Conservation (phyloP, 2,797 vertebrate genomes). For the Lerista edwardsae region DNA sequence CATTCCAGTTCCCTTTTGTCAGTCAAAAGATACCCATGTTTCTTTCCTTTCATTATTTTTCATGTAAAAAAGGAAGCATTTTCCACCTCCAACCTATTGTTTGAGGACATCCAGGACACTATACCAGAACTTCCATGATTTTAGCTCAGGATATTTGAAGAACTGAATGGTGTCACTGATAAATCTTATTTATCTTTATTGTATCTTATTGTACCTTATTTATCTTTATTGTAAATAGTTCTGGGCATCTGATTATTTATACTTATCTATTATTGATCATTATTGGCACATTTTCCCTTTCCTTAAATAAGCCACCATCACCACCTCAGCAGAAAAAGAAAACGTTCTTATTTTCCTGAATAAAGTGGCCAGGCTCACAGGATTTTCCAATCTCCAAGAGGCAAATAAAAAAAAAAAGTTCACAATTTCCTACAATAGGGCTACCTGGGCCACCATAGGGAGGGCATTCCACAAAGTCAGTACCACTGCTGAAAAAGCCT, state of each 20-base stretch:
- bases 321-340: constrained; percentile 1
- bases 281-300: neutral
- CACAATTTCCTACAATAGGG: too few species aligned
- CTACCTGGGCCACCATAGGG: too few species aligned
- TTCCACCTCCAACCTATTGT: neutral
- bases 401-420: too few species aligned
- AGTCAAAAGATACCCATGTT: constrained; percentile 18
- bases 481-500: too few species aligned
- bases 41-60: neutral
- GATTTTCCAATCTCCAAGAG: neutral
- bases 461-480: too few species aligned
- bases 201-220: too few species aligned
- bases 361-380: neutral
- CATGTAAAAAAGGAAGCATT: neutral
- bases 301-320: neutral
- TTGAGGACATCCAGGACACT: neutral
- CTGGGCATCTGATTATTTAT: neutral
- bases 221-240: constrained; percentile 2
- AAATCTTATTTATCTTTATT: too few species aligned
- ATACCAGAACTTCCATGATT: neutral
- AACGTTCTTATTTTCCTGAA: neutral
- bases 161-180: neutral
- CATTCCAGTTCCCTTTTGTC: constrained; percentile 7
- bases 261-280: neutral
- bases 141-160: neutral